Conservation (phyloP, 2,113 vertebrate genomes). For the Rhea americana region DNA sequence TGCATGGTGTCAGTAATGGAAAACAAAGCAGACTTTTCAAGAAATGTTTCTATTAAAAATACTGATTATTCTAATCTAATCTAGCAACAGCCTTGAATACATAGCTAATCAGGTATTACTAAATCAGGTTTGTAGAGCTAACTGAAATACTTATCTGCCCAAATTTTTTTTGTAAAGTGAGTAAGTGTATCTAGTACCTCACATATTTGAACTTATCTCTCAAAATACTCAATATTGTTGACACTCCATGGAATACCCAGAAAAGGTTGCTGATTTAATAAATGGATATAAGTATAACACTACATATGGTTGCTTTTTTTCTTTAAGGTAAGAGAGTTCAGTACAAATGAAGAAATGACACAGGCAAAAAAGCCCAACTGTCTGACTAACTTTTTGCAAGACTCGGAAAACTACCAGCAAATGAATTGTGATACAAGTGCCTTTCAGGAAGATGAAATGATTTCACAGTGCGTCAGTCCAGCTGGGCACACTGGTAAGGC, state of each 20-base stretch:
- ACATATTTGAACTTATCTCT: not conserved
- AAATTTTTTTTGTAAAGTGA: not conserved
- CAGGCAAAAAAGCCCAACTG: conserved; percentile 40
- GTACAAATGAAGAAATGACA: not conserved
- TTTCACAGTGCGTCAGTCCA: not conserved
- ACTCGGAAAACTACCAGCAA: conserved; percentile 40
- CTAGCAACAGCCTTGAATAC: not conserved
- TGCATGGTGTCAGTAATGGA: not conserved
- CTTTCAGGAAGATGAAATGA: not conserved
- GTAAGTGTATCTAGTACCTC: not conserved
- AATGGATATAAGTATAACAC: not conserved
- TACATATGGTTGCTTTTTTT: not conserved
- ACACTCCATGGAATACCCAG: not conserved
- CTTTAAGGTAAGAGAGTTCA: conserved; percentile 33
- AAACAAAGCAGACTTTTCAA: not conserved
- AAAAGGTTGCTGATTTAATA: not conserved
- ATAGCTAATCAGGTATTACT: not conserved
- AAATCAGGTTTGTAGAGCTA: not conserved
- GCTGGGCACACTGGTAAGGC: conserved; percentile 46
- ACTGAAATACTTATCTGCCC: not conserved
- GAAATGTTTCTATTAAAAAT: not conserved
- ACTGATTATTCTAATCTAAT: not conserved
- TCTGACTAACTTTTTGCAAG: conserved; percentile 67
- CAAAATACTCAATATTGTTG: rapidly evolving
- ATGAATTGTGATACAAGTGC: not conserved